Evolutionary conservation across 2,113 vertebrate species (phyloP), one percentile per base, ranked within the genome.

Genomic region (Tyto alba): DNA sequence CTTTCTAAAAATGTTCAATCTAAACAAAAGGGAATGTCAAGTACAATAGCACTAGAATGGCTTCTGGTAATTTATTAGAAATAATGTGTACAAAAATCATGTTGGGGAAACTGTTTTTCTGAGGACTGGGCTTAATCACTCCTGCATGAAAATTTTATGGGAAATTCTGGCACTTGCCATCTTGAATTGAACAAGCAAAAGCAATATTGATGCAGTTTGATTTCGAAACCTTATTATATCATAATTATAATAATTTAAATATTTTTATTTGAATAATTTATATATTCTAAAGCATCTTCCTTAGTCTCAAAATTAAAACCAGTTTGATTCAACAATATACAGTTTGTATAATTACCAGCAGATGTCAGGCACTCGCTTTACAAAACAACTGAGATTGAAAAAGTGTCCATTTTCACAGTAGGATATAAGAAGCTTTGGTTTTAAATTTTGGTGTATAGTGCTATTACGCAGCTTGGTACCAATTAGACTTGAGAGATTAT

Each of bases 341-440:
- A 74, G 48, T 96, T 89, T 89, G 29, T 45, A 4, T n/a, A 12
- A 57, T 32, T 48, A 32, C 98, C 98, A 98, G 96, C 94, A 98
- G 98, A 67, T 98, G 98, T 95, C 98, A 97, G 95, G 40, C 95
- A 30, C 93, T 96, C 69, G 36, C 96, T 95, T 96, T 25, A 40
- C 45, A 92, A 90, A 71, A 27, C 14, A 48, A 14, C 17, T 4
- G 34, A 9, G 7, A 40, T 59, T 53, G 48, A 22, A 22, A 22
- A 81, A 69, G 12, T 45, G 14, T 29, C 14, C 17, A 2, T 89
- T 85, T 95, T 76, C 53, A 25, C 19, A 43, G 27, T 4, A 69
- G 34, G 8, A 0, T 45, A 4, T 18, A 47, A 59, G n/a, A 60
- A 57, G 9, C 13, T 83, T 93, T 71, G 8, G 5, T 88, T 91